Base-by-base conservation (phyloP, 2,797 vertebrate genomes). In the Alcedo quadribrachys region DNA sequence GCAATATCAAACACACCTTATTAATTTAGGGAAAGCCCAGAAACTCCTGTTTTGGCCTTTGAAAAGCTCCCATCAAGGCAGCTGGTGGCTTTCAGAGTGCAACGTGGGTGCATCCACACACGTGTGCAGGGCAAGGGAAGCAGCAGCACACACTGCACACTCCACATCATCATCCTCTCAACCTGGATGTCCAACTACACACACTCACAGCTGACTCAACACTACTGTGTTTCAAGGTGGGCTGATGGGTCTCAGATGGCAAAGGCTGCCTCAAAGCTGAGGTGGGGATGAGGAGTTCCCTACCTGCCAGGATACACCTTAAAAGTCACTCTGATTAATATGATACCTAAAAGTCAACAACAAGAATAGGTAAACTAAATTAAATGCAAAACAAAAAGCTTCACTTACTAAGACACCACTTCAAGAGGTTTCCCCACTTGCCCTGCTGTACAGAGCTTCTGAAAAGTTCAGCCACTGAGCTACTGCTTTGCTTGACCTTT, bases 401-500 rank as follows among this genome's bases (percentile, higher is more conserved):
- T 46, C 78, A 94, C 86, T 97, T 95, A 86, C 89, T 87, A 92
- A 94, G 55, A 89, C 54, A 70, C 69, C 75, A 58, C 81, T 84
- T 83, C 17, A 85, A 91, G 78, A 82, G 54, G 42, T 48, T 69
- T 65, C 57, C 17, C 33, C 45, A 84, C 90, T 92, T 74, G 91
- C 75, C 86, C 87, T 60, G 71, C 65, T 89, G 80, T 83, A 93
- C 95, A 94, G 93, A 78, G 84, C 94, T 95, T 92, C 92, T 84
- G 68, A 95, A 88, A 94, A 84, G 66, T 48, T 65, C 85, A 97
- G 84, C 58, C 73, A 94, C 70, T 65, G 85, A 89, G 86, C 90
- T 91, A 95, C 68, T 78, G 86, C 88, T 96, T 93, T 93, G 93
- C 92, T 97, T 96, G 94, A 94, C 87, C 94, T 95, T 92, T 94